Conservation (phyloP, 2,113 vertebrate genomes). For the Carollia perspicillata region DNA sequence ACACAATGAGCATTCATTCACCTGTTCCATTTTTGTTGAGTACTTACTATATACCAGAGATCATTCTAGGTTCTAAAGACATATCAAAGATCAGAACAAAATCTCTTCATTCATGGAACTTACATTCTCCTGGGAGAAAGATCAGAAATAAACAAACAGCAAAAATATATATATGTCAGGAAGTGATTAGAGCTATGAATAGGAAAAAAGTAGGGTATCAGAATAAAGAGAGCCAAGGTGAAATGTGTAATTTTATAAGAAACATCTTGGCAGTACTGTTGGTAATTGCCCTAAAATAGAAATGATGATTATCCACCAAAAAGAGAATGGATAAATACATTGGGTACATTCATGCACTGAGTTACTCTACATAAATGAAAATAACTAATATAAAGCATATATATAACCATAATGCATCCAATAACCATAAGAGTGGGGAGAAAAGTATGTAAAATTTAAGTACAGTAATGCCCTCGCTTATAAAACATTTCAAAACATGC, state of each 20-base stretch:
- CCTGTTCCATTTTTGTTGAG: background rate
- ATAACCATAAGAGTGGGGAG: background rate
- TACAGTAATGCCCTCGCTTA: background rate
- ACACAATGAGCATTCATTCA: background rate
- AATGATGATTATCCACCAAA: background rate
- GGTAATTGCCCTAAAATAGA: background rate
- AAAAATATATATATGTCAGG: background rate
- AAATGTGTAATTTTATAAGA: background rate
- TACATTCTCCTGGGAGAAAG: background rate
- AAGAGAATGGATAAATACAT: background rate
- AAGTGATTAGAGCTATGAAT: background rate
- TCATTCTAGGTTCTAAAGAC: background rate
- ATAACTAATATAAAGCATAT: background rate
- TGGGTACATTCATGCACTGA: background rate
- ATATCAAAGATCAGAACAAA: background rate
- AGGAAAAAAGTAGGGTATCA: background rate
- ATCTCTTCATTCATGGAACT: background rate
- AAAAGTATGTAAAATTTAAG: background rate
- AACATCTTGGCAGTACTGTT: background rate
- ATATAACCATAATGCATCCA: background rate
- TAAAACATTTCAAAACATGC: background rate
- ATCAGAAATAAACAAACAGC: background rate
- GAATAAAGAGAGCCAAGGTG: background rate
- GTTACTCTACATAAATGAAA: background rate
- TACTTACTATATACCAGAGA: background rate